Evolutionary conservation across 2,797 vertebrate genomes (phyloP), one percentile per base, ranked within the genome.

Genomic region (Muscicapa comitata): DNA sequence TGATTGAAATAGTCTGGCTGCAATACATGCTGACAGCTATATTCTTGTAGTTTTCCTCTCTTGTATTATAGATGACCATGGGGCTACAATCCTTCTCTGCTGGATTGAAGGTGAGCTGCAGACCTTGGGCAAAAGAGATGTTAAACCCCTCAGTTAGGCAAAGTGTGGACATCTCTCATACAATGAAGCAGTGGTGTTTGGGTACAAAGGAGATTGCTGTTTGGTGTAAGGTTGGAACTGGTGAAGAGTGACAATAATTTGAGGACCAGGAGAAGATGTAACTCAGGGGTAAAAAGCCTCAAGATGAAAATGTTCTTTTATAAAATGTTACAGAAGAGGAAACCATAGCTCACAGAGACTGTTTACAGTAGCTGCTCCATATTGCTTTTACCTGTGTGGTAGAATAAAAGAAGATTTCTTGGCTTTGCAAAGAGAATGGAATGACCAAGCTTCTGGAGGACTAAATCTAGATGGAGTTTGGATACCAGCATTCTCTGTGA

Each of bases 101-200:
- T 86, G 90, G 75, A 88, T 61, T 93, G 68, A 82, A 85, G 68
- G 92, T 84, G 61, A 89, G n/a, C 82, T 86, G 61, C 59, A 92
- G 51, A 75, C 72, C 74, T 93, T 38, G 29, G 77, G 74, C 51
- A 87, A 48, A 80, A 78, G 35, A 73, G 23, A 40, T 54, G 48
- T 85, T 86, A 37, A 47, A 75, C 53, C 29, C 48, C n/a, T 90
- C 76, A 80, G 67, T 68, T 85, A 84, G 53, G 72, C 35, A 53
- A 77, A 63, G 40, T 48, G n/a, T 88, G 90, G 57, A 28, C 11
- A 53, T 73, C 35, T 25, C 24, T 89, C 25, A 37, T 72, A 59
- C 72, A 78, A n/a, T 21, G 48, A 63, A 68, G 29, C 40, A 47
- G 50, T 35, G 61, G 23, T 33, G 16, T 18, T 62, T 86, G 80